Evolutionary conservation across 2,888 invertebrate genomes (phyloP).

Genomic region (Tiphia femorata): DNA sequence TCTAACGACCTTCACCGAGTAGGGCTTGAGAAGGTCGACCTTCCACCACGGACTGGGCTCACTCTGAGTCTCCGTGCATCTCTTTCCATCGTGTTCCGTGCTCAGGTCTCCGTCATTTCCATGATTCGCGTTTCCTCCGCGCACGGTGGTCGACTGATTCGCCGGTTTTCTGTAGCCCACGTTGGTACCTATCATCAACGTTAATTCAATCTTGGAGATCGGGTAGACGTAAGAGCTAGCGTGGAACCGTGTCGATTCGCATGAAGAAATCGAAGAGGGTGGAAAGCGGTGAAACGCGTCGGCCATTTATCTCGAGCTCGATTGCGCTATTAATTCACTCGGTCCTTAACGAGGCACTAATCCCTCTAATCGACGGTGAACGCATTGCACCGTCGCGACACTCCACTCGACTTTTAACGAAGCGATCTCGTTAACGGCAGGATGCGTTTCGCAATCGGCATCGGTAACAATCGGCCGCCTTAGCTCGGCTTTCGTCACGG

Average conservation of each 20-base stretch:
- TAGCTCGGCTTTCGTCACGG: no score
- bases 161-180: slow-evolving; percentile 88
- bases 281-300: no score
- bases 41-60: slow-evolving; percentile 96
- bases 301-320: not conserved
- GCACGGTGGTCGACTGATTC: slow-evolving; percentile 90
- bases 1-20: slow-evolving; percentile 86
- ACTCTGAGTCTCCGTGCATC: slow-evolving; percentile 90
- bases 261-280: no score
- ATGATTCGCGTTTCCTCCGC: slow-evolving; percentile 85
- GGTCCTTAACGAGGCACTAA: no score
- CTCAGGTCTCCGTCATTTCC: slow-evolving; percentile 90
- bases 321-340: no score
- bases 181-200: slow-evolving; percentile 79
- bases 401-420: no score
- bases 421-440: slow-evolving; percentile 23
- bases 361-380: no score
- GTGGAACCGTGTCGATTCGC: no score
- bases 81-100: slow-evolving; percentile 87
- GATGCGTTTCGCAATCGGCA: slow-evolving; percentile 25
- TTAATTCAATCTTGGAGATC: no score
- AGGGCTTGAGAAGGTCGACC: slow-evolving; percentile 86
- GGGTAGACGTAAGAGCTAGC: no score
- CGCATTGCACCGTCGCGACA: no score
- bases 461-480: slow-evolving; percentile 11